Evolutionary conservation across 2,113 vertebrate genomes (phyloP).

Genomic region (Turnix velox): DNA sequence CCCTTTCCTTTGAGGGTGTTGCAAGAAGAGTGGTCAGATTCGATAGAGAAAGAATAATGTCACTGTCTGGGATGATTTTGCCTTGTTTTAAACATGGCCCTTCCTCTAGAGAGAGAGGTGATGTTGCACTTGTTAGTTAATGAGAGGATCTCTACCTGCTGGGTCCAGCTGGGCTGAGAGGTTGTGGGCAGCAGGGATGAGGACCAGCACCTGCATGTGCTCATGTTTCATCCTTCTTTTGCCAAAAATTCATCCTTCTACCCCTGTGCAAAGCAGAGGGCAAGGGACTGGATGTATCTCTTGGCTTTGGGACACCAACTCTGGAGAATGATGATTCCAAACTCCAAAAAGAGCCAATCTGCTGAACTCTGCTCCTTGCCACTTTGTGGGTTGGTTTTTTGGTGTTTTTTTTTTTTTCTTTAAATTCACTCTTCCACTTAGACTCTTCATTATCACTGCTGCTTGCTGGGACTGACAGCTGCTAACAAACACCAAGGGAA

Average conservation of each 20-base stretch:
- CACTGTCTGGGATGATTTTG: not conserved
- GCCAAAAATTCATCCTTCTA: not conserved
- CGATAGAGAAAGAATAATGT: not conserved
- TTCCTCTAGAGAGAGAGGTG: not conserved
- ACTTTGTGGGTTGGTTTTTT: not conserved
- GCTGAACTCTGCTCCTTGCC: not conserved
- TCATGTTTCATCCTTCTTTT: not conserved
- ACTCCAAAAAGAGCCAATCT: no score
- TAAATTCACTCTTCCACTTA: not conserved
- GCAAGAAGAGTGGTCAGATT: not conserved
- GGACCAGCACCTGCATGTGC: not conserved
- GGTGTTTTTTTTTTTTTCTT: not conserved
- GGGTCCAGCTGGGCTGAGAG: not conserved
- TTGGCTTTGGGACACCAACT: not conserved
- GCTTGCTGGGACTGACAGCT: slow-evolving; percentile 38
- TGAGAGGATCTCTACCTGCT: not conserved
- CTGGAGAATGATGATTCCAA: not conserved
- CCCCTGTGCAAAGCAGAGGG: not conserved
- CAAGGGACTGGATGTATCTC: not conserved
- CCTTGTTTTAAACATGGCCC: not conserved
- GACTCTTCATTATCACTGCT: not conserved
- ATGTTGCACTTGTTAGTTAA: not conserved
- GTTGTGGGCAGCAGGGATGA: not conserved
- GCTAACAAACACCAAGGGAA: slow-evolving; percentile 35
- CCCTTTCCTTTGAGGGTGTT: not conserved